These are phyloP conservation scores for Aldabrachelys gigantea DNA, from an alignment of 2,113 vertebrate genomes.

Conservation along the genomic window DNA sequence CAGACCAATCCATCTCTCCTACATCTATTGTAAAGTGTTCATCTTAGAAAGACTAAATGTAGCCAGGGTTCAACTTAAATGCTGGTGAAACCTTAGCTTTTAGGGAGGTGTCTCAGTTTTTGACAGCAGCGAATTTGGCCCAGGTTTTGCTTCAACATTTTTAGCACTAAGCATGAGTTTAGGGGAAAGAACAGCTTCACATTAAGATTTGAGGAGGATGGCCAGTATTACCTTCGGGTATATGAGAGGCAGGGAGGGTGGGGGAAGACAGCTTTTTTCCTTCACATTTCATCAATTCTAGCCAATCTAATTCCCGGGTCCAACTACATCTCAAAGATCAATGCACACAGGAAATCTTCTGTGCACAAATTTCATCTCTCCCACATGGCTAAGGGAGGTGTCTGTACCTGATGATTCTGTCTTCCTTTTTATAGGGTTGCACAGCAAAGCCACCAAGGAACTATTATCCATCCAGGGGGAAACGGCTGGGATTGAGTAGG, in stretches of 20 bases:
- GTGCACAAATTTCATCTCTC: neutral
- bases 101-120: neutral
- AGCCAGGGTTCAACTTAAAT: neutral
- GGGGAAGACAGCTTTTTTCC: neutral
- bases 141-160: neutral
- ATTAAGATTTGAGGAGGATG: constrained; percentile 21
- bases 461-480: neutral
- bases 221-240: neutral
- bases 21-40: neutral
- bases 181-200: neutral
- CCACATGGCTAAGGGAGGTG: constrained; percentile 5
- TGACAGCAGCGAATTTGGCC: neutral
- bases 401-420: neutral
- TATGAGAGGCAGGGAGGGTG: neutral
- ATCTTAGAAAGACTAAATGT: neutral
- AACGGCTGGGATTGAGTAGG: neutral
- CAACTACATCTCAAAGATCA: neutral
- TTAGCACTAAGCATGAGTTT: neutral
- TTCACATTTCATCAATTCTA: neutral
- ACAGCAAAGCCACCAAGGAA: neutral
- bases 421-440: neutral
- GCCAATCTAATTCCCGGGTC: fast-evolving
- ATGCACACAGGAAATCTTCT: constrained; percentile 15
- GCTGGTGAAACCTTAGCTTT: fast-evolving
- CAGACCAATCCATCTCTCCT: neutral